Conservation (phyloP, 2,113 vertebrate species). For the Neodon shergylaensis region DNA sequence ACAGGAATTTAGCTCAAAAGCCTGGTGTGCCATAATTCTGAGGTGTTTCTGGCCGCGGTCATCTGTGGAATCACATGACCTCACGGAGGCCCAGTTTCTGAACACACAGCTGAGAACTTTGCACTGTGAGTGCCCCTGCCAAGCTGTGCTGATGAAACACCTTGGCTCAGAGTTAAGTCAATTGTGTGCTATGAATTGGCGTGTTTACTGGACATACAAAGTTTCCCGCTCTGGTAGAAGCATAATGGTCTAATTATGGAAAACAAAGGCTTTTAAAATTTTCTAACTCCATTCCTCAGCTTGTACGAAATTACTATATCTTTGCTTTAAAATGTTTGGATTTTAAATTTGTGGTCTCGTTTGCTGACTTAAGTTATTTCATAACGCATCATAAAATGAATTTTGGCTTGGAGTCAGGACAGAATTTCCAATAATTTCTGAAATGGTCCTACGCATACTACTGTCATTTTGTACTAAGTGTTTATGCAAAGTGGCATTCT, state of each 20-base stretch:
- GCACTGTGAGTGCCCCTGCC: background rate
- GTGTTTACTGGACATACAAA: background rate
- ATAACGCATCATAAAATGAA: background rate
- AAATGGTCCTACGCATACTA: background rate
- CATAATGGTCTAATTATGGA: background rate
- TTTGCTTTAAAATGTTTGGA: background rate
- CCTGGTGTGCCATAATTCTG: background rate
- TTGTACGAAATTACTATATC: background rate
- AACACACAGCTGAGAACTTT: background rate
- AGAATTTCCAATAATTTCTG: background rate
- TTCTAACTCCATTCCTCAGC: background rate
- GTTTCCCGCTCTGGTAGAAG: background rate
- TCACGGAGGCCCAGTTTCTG: background rate
- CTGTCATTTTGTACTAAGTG: background rate
- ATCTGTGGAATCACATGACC: background rate
- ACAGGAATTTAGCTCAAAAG: background rate
- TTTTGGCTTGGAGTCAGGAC: background rate
- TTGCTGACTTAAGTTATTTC: background rate
- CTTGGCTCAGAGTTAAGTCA: background rate
- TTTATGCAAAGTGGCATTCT: background rate
- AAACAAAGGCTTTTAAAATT: background rate
- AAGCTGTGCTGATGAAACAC: background rate
- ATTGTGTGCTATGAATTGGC: background rate
- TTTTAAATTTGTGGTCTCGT: background rate
- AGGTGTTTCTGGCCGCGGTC: rapidly evolving